These are phyloP conservation scores for Hystrix cristata DNA, from an alignment of 2,113 vertebrate genomes.

Conservation along the genomic window DNA sequence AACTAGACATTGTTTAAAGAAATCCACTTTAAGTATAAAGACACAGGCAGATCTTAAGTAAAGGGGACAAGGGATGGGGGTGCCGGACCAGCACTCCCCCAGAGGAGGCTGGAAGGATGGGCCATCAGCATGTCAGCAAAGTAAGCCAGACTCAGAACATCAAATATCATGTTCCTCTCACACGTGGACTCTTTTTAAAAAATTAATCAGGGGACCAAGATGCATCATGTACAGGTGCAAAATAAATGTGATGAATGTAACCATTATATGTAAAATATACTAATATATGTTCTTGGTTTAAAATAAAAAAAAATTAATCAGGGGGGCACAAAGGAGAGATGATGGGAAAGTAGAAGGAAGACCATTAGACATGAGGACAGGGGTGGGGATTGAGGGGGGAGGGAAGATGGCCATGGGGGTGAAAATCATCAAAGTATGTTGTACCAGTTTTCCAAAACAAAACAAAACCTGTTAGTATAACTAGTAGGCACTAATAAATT, in stretches of 20 bases:
- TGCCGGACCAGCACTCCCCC: background rate
- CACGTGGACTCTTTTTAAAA: background rate
- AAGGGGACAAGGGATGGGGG: background rate
- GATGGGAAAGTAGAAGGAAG: background rate
- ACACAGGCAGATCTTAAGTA: background rate
- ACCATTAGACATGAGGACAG: background rate
- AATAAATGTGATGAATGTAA: no score
- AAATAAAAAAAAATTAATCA: background rate
- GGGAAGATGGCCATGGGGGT: background rate
- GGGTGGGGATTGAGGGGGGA: background rate
- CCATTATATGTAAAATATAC: no score
- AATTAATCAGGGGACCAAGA: background rate
- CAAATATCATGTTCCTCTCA: background rate
- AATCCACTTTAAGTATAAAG: background rate
- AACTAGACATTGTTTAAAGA: background rate
- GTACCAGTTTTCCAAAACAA: background rate
- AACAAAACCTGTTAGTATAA: background rate
- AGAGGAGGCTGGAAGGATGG: background rate
- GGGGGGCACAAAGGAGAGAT: background rate
- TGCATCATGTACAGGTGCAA: no score
- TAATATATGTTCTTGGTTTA: no score
- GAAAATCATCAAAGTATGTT: background rate
- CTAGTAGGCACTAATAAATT: background rate
- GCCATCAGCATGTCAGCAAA: background rate
- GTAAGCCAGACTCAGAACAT: background rate